Evolutionary conservation across 2,797 vertebrate species (phyloP).

Genomic region (Platalea minor): DNA sequence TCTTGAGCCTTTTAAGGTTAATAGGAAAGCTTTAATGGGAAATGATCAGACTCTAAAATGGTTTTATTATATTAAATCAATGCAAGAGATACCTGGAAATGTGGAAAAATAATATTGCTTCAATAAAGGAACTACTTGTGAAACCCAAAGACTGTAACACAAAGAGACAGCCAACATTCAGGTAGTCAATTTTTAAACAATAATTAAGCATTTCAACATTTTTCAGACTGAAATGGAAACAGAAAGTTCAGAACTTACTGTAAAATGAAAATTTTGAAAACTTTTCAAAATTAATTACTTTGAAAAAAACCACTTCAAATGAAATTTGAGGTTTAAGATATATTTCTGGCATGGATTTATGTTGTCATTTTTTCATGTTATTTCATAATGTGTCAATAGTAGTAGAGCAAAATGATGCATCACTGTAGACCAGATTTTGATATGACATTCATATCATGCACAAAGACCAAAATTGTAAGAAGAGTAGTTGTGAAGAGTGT

Average conservation of each 20-base stretch:
- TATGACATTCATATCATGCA: not conserved
- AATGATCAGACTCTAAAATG: not conserved
- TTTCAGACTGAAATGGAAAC: not conserved
- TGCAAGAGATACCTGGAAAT: not conserved
- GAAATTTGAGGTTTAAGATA: not conserved
- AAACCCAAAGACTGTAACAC: not conserved
- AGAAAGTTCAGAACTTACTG: not conserved
- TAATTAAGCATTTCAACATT: not conserved
- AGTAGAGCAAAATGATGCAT: not conserved
- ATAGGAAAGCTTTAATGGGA: not conserved
- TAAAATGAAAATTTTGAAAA: not conserved
- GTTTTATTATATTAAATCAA: not conserved
- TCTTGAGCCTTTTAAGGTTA: not conserved
- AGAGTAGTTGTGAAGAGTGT: not conserved
- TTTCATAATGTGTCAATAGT: not conserved
- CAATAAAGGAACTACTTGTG: not conserved
- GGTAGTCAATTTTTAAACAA: not conserved
- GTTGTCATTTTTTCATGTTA: not conserved
- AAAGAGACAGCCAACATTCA: not conserved
- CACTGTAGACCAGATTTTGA: not conserved
- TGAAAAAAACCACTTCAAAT: not conserved
- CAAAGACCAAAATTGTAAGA: not conserved
- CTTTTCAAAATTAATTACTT: not conserved
- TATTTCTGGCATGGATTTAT: not conserved
- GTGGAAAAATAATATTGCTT: not conserved